Percentiles rank a stretch among this genome's conserved stretches.
phyloP scores from a whole-genome alignment of 2,888 invertebrate species.

The Anorthoa munda region DNA sequence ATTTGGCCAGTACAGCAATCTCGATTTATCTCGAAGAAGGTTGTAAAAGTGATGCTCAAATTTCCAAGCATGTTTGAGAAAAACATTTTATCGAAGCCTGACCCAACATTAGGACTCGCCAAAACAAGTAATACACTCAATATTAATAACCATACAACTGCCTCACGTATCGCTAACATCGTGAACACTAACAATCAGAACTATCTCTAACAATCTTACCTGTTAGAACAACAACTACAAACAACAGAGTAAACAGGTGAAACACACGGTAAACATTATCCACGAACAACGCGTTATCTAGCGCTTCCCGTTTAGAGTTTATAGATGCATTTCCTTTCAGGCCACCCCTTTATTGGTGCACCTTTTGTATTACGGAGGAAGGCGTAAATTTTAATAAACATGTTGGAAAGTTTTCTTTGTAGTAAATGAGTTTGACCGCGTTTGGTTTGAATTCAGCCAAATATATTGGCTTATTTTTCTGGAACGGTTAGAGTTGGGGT shows the following conservation, averaged over 20 bases:
- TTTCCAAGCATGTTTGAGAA: too few species aligned
- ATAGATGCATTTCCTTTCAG: slow-evolving; percentile 68
- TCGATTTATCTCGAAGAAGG: too few species aligned
- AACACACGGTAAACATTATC: slow-evolving; percentile 53
- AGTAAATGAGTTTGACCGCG: neutral
- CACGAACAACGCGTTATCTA: slow-evolving; percentile 69
- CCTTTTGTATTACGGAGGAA: slow-evolving; percentile 46
- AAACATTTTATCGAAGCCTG: neutral
- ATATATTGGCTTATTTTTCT: neutral
- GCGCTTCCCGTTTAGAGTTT: slow-evolving; percentile 68
- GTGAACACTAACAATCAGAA: slow-evolving; percentile 36
- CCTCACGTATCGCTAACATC: slow-evolving; percentile 7
- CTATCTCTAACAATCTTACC: slow-evolving; percentile 49
- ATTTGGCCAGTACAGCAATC: too few species aligned
- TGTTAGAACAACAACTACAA: slow-evolving; percentile 44
- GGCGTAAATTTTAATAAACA: slow-evolving; percentile 28
- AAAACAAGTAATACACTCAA: neutral
- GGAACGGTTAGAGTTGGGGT: neutral
- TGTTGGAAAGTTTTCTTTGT: neutral
- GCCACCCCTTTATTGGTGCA: slow-evolving; percentile 33
- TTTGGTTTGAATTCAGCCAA: neutral
- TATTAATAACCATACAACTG: neutral
- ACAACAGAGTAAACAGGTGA: slow-evolving; percentile 42
- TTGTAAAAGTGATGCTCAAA: too few species aligned
- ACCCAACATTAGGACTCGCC: neutral